These are phyloP conservation scores for Monomorium pharaonis DNA, from an alignment of 1,140 invertebrate genomes.

Conservation along the genomic window DNA sequence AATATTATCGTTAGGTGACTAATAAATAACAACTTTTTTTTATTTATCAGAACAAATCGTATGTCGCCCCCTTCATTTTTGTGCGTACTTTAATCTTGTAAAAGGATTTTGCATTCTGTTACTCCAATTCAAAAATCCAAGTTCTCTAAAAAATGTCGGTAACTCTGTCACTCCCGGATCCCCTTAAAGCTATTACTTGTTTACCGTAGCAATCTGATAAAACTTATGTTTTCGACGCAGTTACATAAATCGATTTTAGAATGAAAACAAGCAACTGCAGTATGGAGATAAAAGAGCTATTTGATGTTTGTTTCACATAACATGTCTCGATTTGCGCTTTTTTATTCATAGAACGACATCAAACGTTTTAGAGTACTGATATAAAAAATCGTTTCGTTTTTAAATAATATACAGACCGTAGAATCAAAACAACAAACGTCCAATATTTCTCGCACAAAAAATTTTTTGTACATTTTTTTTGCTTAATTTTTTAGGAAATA, in stretches of 20 bases:
- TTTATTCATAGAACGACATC: slow-evolving; percentile 9
- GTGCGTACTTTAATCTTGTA: too few relatives aligned
- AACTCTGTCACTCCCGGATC: too few relatives aligned
- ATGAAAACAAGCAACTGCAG: neutral
- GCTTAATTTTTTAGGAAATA: too few relatives aligned
- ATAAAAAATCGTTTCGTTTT: neutral
- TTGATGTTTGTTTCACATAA: slow-evolving; percentile 16
- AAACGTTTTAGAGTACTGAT: neutral
- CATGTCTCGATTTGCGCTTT: neutral
- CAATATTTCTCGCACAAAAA: neutral
- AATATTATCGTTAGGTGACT: too few relatives aligned
- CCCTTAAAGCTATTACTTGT: neutral
- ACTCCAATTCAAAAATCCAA: too few relatives aligned
- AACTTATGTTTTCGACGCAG: neutral
- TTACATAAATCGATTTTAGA: slow-evolving; percentile 20
- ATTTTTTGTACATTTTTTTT: neutral
- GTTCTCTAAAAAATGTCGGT: too few relatives aligned
- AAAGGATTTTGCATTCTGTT: too few relatives aligned
- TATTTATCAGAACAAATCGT: too few relatives aligned
- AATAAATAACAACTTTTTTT: too few relatives aligned
- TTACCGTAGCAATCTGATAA: slow-evolving; percentile 27
- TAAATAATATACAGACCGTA: neutral
- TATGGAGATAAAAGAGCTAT: slow-evolving; percentile 35
- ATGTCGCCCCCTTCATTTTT: too few relatives aligned
- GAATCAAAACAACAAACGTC: neutral